Percentiles rank a stretch among this genome's conserved stretches.
Conservation (phyloP, 2,797 vertebrate genomes). For the Enoplosus armatus region DNA sequence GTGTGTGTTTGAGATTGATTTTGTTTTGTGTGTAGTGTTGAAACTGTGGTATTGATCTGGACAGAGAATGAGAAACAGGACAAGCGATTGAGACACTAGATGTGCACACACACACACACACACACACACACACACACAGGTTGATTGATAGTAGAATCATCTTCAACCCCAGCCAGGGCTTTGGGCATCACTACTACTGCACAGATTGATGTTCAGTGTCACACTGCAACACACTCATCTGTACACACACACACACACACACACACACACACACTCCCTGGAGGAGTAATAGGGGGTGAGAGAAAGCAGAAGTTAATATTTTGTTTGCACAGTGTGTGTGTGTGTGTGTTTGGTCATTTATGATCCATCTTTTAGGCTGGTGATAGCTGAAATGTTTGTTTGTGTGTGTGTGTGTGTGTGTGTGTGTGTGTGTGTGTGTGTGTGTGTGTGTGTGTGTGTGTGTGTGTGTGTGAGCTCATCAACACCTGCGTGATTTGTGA, state of each 20-base stretch:
- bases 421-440: too few relatives aligned
- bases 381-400: not conserved
- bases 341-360: not conserved
- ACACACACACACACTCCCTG: not conserved
- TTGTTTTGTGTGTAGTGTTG: constrained; percentile 63
- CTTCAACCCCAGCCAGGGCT: constrained; percentile 41
- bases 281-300: not conserved
- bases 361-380: not conserved
- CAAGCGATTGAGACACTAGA: constrained; percentile 56
- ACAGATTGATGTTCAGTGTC: constrained; percentile 67
- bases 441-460: too few relatives aligned
- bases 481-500: too few relatives aligned
- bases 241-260: constrained; percentile 17
- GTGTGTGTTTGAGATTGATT: constrained; percentile 60
- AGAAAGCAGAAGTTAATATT: not conserved
- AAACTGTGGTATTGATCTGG: constrained; percentile 71
- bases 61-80: constrained; percentile 52
- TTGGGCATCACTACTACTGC: constrained; percentile 22
- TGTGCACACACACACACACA: constrained; percentile 20
- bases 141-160: constrained; percentile 74
- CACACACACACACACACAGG: constrained; percentile 35
- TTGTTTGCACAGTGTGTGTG: not conserved
- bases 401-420: too few relatives aligned
- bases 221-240: constrained; percentile 13
- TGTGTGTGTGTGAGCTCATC: too few relatives aligned